Evolutionary conservation across 2,888 invertebrate genomes (phyloP).

Genomic region (Noctua comes): DNA sequence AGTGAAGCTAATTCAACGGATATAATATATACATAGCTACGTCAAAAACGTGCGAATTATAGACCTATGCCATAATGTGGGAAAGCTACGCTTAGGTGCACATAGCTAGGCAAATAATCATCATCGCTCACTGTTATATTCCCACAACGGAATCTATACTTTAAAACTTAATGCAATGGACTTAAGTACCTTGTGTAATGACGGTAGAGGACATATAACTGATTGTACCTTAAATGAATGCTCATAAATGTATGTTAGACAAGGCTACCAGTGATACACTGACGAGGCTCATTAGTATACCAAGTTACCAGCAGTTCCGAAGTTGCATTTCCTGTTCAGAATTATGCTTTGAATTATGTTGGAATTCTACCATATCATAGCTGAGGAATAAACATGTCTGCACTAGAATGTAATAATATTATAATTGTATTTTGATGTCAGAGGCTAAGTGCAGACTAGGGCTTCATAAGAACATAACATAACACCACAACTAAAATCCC

Average conservation of each 20-base stretch:
- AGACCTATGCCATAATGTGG: conserved; percentile 64
- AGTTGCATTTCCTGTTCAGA: conserved; percentile 44
- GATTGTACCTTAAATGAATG: conserved; percentile 35
- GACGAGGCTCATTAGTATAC: conserved; percentile 31
- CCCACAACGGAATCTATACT: conserved; percentile 16
- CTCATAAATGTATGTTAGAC: conserved; percentile 15
- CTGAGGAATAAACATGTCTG: conserved; percentile 1
- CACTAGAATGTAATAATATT: conserved; percentile 5
- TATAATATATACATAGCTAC: conserved; percentile 9
- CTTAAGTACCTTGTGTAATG: conserved; percentile 7
- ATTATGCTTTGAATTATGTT: conserved; percentile 12
- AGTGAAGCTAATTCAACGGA: conserved; percentile 61
- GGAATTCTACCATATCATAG: conserved; percentile 1
- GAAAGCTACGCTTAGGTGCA: conserved; percentile 69
- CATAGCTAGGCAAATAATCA: conserved; percentile 48
- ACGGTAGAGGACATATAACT: conserved; percentile 2
- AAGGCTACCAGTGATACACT: conserved; percentile 33
- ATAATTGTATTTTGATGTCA: conserved; percentile 15
- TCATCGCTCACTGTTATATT: conserved; percentile 8
- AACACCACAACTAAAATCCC: neutral
- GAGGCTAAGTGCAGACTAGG: neutral
- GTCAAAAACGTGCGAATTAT: conserved; percentile 64
- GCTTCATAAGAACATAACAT: neutral
- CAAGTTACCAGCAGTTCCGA: conserved; percentile 30
- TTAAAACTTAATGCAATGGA: conserved; percentile 12